These are phyloP conservation scores for Hydrotaea cyrtoneurina DNA, from an alignment of 2,888 invertebrate species.

Conservation along the genomic window DNA sequence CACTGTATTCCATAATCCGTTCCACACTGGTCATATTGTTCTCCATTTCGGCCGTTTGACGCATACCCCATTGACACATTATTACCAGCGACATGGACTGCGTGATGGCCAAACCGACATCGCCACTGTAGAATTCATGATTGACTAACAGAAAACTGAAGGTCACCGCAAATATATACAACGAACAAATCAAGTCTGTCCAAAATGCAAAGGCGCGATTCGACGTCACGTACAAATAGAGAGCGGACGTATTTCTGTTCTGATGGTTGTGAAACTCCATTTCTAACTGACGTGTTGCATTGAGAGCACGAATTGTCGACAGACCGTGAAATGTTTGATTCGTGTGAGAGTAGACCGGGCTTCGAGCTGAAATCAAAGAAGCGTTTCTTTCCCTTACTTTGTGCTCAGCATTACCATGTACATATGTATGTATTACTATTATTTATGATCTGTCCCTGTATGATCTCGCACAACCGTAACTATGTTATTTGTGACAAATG, in stretches of 20 bases:
- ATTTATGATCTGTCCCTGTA: too few relatives aligned
- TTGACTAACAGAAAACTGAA: slow-evolving; percentile 89
- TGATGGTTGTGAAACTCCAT: slow-evolving; percentile 84
- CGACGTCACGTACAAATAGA: slow-evolving; percentile 90
- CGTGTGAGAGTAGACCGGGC: slow-evolving; percentile 89
- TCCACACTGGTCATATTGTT: slow-evolving; percentile 93
- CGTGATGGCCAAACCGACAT: slow-evolving; percentile 87
- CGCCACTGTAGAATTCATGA: slow-evolving; percentile 81
- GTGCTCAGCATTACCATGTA: not conserved
- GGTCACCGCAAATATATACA: slow-evolving; percentile 92
- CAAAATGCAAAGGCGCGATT: slow-evolving; percentile 96
- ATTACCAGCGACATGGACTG: slow-evolving; percentile 87
- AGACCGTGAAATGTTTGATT: slow-evolving; percentile 89
- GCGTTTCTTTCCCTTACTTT: not conserved
- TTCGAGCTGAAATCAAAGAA: slow-evolving; percentile 83
- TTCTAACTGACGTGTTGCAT: slow-evolving; percentile 84
- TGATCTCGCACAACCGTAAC: too few relatives aligned
- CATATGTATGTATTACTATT: not conserved
- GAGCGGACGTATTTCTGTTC: slow-evolving; percentile 87
- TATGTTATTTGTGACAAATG: too few relatives aligned
- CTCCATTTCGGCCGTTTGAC: slow-evolving; percentile 92
- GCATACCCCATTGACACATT: slow-evolving; percentile 91
- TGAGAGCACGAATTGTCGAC: slow-evolving; percentile 88
- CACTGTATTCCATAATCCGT: slow-evolving; percentile 89
- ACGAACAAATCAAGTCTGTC: slow-evolving; percentile 92